Conservation (phyloP, 2,888 invertebrate genomes). For the Acrobasis repandana region DNA sequence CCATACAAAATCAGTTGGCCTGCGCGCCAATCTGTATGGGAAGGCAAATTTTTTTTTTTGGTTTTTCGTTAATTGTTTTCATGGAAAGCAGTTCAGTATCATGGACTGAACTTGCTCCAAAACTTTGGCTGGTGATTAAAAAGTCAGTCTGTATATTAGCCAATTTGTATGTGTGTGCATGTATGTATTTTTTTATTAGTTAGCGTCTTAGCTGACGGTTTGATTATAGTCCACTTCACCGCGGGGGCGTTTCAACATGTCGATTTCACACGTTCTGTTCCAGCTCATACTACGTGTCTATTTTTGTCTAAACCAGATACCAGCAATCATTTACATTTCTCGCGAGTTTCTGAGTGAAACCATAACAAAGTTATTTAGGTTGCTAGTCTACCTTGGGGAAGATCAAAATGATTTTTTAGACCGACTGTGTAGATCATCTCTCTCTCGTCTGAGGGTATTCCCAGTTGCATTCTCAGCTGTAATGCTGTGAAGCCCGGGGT, state of each 20-base stretch:
- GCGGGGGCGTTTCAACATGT: neutral
- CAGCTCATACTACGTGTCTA: neutral
- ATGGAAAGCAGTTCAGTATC: no score
- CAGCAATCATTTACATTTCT: constrained; percentile 14
- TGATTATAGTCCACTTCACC: neutral
- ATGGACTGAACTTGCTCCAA: no score
- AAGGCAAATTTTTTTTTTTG: no score
- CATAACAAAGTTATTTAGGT: constrained; percentile 27
- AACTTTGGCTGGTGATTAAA: no score
- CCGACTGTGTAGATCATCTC: neutral
- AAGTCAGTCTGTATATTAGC: no score
- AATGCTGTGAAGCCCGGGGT: no score
- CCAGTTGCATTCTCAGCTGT: no score
- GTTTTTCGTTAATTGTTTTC: no score
- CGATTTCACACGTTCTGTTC: neutral
- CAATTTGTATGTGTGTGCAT: no score
- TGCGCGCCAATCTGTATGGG: no score
- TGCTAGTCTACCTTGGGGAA: neutral
- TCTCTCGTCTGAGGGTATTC: no score
- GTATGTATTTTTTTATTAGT: neutral
- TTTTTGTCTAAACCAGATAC: constrained; percentile 16
- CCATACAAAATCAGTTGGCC: no score
- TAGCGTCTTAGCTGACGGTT: neutral
- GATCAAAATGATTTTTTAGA: neutral
- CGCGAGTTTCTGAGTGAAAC: constrained; percentile 18